Evolutionary conservation across 2,797 vertebrate species (phyloP), one percentile per base, ranked within the genome.

Genomic region (Dryobates pubescens): DNA sequence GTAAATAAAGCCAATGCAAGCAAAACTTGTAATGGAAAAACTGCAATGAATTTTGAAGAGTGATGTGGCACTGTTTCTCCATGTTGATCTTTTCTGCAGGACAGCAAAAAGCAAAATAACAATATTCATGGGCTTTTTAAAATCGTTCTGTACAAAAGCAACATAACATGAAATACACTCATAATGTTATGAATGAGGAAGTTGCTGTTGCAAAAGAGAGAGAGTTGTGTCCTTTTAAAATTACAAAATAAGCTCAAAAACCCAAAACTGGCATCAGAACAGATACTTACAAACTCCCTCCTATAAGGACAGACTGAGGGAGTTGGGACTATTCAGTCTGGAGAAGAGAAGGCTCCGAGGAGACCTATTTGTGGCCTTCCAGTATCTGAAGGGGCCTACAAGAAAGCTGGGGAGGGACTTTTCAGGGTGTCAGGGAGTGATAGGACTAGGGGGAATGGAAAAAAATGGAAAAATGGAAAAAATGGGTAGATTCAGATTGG

Each of bases 11-110:
- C 80, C 91, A 95, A 78, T 1, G 23, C 63, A 95, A 93, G 80
- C 82, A 96, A 86, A 89, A 86, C 26, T 30, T 75, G 82, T 22
- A 89, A 81, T 16, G 36, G 56, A 78, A 82, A 91, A 94, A 86
- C 4, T 69, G 59, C 7, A 29, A 72, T 34, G 64, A 62, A 85
- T 85, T 85, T 59, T 71, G 34, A 92, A 88, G 59, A 78, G 23
- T 30, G 38, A 56, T 67, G 73, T 34, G 20, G 34, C 34, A 88
- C 45, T 53, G 30, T 32, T 86, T 51, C 62, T 78, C 29, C 82
- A 45, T 84, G 57, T 58, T 93, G 36, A 89, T 83, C 59, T 88
- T 90, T 88, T 54, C 76, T 80, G 59, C 51, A 74, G 62, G 51
- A 58, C 11, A 82, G 41, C 73, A 77, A 92, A 87, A 89, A 65